A percentile compares a stretch with the other conserved stretches of the same genome.
Evolutionary conservation across 2,113 vertebrate genomes (phyloP).

Genomic region (Cygnus atratus): DNA sequence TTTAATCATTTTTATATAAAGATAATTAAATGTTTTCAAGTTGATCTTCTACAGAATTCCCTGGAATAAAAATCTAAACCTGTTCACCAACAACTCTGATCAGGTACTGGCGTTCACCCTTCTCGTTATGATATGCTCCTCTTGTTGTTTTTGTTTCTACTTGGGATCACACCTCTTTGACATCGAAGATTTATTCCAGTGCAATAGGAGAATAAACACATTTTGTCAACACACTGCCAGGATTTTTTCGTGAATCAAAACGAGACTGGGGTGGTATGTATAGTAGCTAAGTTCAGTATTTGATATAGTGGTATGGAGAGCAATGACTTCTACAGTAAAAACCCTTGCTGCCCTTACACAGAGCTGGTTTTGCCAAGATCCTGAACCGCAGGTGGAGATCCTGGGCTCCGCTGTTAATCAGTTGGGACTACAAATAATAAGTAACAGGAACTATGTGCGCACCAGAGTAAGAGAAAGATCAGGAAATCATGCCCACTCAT

Average conservation of each 20-base stretch:
- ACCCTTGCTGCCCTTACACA: neutral
- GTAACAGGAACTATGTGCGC: slow-evolving; percentile 10
- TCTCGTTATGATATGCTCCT: neutral
- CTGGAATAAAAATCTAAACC: neutral
- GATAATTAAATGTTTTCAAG: neutral
- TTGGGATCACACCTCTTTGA: neutral
- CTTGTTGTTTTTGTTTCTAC: neutral
- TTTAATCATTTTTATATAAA: neutral
- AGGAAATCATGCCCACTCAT: neutral
- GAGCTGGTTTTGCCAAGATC: neutral
- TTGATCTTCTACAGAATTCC: neutral
- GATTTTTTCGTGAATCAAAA: neutral
- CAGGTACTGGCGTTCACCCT: neutral
- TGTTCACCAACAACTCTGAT: neutral
- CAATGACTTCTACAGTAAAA: neutral
- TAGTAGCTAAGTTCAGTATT: neutral
- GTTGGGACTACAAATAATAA: slow-evolving; percentile 21
- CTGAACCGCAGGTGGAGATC: neutral
- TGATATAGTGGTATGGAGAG: neutral
- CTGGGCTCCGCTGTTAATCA: slow-evolving; percentile 41
- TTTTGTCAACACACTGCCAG: neutral
- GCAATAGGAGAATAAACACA: neutral
- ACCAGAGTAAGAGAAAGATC: neutral
- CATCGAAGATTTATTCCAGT: neutral
- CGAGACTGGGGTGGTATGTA: neutral